Conservation (phyloP, 2,797 vertebrate genomes). For the Nothura maculosa region DNA sequence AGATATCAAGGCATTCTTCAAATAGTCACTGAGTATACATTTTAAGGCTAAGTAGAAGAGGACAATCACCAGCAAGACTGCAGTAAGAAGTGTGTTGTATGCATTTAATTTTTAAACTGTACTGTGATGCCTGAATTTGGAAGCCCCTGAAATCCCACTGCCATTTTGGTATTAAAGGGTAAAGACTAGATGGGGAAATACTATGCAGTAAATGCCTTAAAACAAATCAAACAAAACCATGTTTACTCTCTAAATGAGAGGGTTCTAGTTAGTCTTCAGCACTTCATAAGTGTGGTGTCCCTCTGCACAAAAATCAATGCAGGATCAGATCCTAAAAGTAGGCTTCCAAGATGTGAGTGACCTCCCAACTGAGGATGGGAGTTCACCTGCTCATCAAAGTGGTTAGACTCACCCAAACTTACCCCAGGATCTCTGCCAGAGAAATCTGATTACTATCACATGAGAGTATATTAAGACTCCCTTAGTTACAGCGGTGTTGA, state of each 20-base stretch:
- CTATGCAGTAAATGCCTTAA: neutral
- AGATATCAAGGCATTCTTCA: neutral
- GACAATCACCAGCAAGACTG: constrained; percentile 9
- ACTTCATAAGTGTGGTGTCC: neutral
- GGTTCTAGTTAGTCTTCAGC: neutral
- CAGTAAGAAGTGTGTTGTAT: neutral
- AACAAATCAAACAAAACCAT: neutral
- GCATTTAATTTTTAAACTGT: neutral
- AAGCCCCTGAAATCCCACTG: neutral
- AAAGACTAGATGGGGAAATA: neutral
- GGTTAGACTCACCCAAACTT: neutral
- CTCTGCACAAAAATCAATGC: neutral
- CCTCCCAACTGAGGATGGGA: neutral
- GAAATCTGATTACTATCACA: neutral
- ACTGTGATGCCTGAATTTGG: neutral
- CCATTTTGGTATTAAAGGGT: neutral
- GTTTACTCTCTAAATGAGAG: neutral
- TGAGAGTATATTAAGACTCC: neutral
- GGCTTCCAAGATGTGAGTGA: neutral
- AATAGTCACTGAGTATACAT: neutral
- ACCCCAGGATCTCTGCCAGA: neutral
- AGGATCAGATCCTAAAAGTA: neutral
- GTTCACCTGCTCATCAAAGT: neutral
- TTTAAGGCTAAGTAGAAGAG: constrained; percentile 41
- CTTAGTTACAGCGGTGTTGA: neutral